These are phyloP conservation scores for Daubentonia madagascariensis DNA, from an alignment of 2,113 vertebrate species.

Conservation along the genomic window DNA sequence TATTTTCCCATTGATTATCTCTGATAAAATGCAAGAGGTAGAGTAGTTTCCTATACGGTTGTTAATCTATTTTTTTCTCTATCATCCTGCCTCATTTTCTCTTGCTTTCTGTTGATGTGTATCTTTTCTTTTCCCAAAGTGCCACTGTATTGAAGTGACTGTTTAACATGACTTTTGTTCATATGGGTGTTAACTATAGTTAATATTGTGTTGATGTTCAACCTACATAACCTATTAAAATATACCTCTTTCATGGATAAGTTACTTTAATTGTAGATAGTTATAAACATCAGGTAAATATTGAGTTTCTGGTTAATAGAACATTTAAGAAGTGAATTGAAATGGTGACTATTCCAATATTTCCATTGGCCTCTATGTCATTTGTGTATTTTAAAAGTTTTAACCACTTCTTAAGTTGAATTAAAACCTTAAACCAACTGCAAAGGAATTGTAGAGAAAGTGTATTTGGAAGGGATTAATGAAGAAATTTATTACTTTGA, in stretches of 20 bases:
- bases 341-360: slow-evolving; percentile 23
- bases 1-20: neutral
- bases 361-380: slow-evolving; percentile 22
- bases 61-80: neutral
- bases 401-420: slow-evolving; percentile 13
- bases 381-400: slow-evolving; percentile 35
- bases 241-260: neutral
- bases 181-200: neutral
- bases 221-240: slow-evolving; percentile 12
- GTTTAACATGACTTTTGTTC: neutral
- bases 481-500: slow-evolving; percentile 68
- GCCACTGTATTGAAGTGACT: neutral
- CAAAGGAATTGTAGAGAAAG: slow-evolving; percentile 71
- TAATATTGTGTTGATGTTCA: neutral
- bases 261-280: slow-evolving; percentile 57
- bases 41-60: neutral
- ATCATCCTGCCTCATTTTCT: neutral
- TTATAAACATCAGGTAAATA: neutral
- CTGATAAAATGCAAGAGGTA: neutral
- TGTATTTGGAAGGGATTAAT: slow-evolving; percentile 64
- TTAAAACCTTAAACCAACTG: slow-evolving; percentile 74
- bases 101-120: neutral
- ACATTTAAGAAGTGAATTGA: slow-evolving; percentile 48
- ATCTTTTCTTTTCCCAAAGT: neutral
- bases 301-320: slow-evolving; percentile 52